Conservation (phyloP, 1,140 invertebrate species). For the Laodelphax striatellus region DNA sequence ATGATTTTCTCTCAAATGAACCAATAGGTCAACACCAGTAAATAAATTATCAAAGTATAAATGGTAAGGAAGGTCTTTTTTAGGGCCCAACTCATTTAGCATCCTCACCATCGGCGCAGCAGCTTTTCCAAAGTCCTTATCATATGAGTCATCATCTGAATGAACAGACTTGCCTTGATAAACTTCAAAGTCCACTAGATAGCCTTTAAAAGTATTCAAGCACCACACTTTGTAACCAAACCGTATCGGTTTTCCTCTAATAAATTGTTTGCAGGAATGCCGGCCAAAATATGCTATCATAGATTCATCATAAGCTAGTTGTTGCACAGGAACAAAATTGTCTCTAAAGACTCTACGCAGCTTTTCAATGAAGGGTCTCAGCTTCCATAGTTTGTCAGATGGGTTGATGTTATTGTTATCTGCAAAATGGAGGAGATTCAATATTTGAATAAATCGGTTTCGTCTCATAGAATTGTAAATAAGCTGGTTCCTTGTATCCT, state of each 20-base stretch:
- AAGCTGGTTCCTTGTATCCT: conserved; percentile 14
- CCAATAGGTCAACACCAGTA: conserved; percentile 21
- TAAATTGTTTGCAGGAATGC: conserved; percentile 25
- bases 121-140: conserved; percentile 21
- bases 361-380: conserved; percentile 11
- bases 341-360: conserved; percentile 11
- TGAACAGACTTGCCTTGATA: conserved; percentile 24
- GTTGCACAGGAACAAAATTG: conserved; percentile 18
- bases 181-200: conserved; percentile 24
- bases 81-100: conserved; percentile 17
- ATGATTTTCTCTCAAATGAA: no score
- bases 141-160: conserved; percentile 15
- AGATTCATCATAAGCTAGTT: conserved; percentile 20
- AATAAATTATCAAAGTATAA: conserved; percentile 27
- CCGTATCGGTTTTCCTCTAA: conserved; percentile 21
- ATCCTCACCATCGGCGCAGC: conserved; percentile 20
- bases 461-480: conserved; percentile 11
- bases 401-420: conserved; percentile 9
- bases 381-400: conserved; percentile 13
- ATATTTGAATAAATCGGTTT: conserved; percentile 12
- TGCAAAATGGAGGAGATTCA: conserved; percentile 6
- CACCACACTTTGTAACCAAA: conserved; percentile 22
- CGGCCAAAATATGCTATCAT: conserved; percentile 26
- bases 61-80: conserved; percentile 12
- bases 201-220: conserved; percentile 17